Evolutionary conservation across 2,797 vertebrate genomes (phyloP).

Genomic region (Notamacropus eugenii): DNA sequence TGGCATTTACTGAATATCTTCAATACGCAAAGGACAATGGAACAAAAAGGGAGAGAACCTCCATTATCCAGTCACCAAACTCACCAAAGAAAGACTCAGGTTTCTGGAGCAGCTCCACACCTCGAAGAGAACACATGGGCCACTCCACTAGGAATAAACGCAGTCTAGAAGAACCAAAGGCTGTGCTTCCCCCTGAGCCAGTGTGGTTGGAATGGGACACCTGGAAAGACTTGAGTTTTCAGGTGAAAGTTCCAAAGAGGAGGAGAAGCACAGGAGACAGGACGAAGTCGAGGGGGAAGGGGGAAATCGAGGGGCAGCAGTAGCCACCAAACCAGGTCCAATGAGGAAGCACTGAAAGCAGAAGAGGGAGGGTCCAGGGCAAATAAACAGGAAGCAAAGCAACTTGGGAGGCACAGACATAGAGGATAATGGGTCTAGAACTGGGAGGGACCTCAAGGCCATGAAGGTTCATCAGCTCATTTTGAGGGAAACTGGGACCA

Average conservation of each 20-base stretch:
- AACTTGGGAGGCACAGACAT: background rate
- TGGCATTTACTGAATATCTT: background rate
- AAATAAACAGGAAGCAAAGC: background rate
- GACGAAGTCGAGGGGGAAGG: background rate
- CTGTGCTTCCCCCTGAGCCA: background rate
- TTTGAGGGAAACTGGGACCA: background rate
- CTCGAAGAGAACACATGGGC: background rate
- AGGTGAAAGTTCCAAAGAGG: background rate
- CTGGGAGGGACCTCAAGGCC: background rate
- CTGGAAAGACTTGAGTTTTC: background rate
- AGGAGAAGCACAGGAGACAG: background rate
- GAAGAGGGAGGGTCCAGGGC: background rate
- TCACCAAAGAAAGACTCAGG: background rate
- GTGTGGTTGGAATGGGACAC: too few relatives aligned
- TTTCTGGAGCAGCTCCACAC: background rate
- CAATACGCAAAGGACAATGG: background rate
- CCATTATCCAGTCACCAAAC: background rate
- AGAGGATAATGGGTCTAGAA: accelerated
- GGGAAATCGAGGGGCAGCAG: background rate
- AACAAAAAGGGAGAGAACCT: background rate
- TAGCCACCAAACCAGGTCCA: too few relatives aligned
- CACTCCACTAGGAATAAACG: background rate
- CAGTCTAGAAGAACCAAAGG: background rate
- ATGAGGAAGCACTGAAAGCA: background rate
- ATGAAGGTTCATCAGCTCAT: background rate